Evolutionary conservation across 2,888 invertebrate species (phyloP), one percentile per base, ranked within the genome.

Genomic region (Frankliniella intonsa): DNA sequence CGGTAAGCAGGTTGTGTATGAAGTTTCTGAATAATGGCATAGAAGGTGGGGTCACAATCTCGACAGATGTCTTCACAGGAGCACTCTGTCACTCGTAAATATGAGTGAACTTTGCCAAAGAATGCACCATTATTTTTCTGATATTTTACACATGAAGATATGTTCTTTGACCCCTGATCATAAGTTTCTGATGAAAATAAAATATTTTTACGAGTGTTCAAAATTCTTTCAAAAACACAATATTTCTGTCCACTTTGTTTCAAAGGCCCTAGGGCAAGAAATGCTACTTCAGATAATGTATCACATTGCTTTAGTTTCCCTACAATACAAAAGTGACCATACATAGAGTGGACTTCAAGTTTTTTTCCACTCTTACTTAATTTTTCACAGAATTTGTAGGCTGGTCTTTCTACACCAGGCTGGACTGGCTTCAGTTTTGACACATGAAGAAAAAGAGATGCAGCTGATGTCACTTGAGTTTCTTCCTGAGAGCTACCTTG

Each of bases 71-170:
- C 69, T 25, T n/a, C 25, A 22, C 69, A 76, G 8, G 22, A 12
- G 25, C 69, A 76, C 22, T 76, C 69, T 76, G 69, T 25, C 9
- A 76, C 69, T 12, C 69, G 22, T 25, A 76, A 22, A 76, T 76
- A 76, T 76, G 69, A 25, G 25, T 76, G 69, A n/a, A 76, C 69
- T 25, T 25, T 76, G 8, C 69, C 69, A 25, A 25, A 76, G 25
- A 76, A 76, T 76, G 25, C 69, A 25, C 69, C 69, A 76, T 76
- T 76, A 25, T 76, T 76, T 25, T 76, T 76, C 25, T 76, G 69
- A 22, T 76, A 76, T 12, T 25, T 22, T 22, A 76, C 69, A 76
- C 69, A 76, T 12, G 25, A 76, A 25, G 69, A 76, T 25, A 76
- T 22, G 25, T 76, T 76, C 12, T 76, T 76, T 1, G 25, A 76